phyloP scores from a whole-genome alignment of 2,888 invertebrate species.

The Thyatira batis region DNA sequence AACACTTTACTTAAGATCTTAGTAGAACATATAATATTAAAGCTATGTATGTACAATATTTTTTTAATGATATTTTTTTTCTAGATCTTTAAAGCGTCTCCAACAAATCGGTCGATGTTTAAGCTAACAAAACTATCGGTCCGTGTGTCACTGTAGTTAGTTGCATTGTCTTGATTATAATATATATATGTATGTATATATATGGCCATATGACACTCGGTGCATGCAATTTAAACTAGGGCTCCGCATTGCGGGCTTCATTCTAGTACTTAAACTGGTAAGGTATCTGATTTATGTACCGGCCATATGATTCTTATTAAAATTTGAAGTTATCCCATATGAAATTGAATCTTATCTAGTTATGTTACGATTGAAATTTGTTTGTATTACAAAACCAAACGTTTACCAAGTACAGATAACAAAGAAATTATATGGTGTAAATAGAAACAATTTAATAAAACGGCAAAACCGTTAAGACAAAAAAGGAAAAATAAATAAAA shows the following conservation, averaged over 20 bases:
- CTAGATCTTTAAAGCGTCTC: no score
- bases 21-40: no score
- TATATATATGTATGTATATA: slow-evolving; percentile 37
- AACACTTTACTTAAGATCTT: no score
- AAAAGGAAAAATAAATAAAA: not conserved
- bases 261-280: slow-evolving; percentile 44
- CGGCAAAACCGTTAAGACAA: not conserved
- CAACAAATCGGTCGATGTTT: no score
- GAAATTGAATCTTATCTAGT: not conserved
- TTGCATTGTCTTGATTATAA: slow-evolving; percentile 54
- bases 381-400: not conserved
- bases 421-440: no score
- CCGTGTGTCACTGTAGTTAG: slow-evolving; percentile 14
- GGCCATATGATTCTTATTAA: slow-evolving; percentile 3
- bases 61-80: no score
- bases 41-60: no score
- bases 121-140: not conserved
- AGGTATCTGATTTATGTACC: slow-evolving; percentile 28
- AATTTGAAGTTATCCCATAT: not conserved
- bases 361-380: not conserved
- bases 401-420: no score
- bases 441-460: no score
- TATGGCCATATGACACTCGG: slow-evolving; percentile 34
- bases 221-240: slow-evolving; percentile 49
- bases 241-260: slow-evolving; percentile 62